Percentiles rank a stretch among this genome's conserved stretches.
Conservation (phyloP, 2,888 invertebrate genomes). For the Iphiclides podalirius region DNA sequence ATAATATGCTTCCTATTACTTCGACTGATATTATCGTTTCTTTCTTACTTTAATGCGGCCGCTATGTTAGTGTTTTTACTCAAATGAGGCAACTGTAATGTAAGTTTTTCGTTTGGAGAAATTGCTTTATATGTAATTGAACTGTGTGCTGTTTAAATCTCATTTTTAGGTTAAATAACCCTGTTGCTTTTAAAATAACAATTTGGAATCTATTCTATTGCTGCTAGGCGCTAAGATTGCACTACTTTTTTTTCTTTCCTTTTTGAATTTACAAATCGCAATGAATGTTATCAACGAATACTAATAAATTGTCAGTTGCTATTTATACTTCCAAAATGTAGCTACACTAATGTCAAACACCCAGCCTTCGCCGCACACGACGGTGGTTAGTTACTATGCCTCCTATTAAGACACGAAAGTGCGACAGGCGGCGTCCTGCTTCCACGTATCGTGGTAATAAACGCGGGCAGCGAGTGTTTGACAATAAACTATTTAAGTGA, state of each 20-base stretch:
- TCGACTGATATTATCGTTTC: constrained; percentile 13
- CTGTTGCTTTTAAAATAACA: constrained; percentile 7
- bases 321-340: not conserved
- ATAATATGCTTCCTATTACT: constrained; percentile 4
- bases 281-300: too few species aligned
- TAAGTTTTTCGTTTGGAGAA: not conserved
- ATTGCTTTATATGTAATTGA: not conserved
- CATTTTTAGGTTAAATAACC: constrained; percentile 10
- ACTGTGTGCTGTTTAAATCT: constrained; percentile 1
- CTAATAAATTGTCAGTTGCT: not conserved
- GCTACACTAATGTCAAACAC: too few species aligned
- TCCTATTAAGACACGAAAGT: too few species aligned
- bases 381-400: too few species aligned
- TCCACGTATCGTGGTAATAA: too few species aligned
- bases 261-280: too few species aligned
- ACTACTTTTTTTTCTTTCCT: not conserved
- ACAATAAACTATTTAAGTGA: too few species aligned
- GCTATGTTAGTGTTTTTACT: not conserved
- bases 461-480: too few species aligned
- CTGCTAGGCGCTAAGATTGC: not conserved
- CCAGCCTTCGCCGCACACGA: too few species aligned
- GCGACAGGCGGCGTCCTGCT: too few species aligned
- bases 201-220: not conserved
- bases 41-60: constrained; percentile 1
- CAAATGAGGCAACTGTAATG: constrained; percentile 5